Base-by-base conservation (phyloP, 2,797 vertebrate species). In the Melanotaenia maccullochi region DNA sequence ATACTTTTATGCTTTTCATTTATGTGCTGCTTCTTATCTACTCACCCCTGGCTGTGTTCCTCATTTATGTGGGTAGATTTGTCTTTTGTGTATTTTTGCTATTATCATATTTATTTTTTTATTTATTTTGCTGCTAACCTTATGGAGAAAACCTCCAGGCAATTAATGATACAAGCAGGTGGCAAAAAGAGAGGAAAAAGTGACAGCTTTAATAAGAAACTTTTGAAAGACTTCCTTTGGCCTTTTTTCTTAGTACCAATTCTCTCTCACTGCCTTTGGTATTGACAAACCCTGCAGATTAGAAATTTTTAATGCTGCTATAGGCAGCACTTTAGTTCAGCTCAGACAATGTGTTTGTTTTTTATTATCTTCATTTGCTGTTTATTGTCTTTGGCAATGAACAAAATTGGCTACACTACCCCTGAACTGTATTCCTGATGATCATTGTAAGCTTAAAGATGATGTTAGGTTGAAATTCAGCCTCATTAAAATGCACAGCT, bases 1-100 rank as follows among this genome's bases (percentile, higher is more conserved):
- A 88, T 89, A 90, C 85, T 81, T 89, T 92, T 87, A 87, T 65
- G 81, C 87, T 87, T 92, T 91, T 87, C 84, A 90, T 94, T 92
- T 90, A 87, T 93, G 81, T 89, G 78, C 83, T 73, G 47, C 82
- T 75, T 89, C 83, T 93, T 93, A 93, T 93, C 93, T 89, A 30
- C 66, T 84, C 70, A 93, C 91, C 88, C 68, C 87, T 85, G 89
- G 91, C 89, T 83, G 80, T 90, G 85, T 91, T 92, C 90, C 81
- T 86, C 83, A 90, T 92, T 92, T 86, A 82, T 86, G 73, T 73
- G 40, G 60, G 60, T 47, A 87, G 87, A 91, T 92, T 91, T 87
- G 63, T 73, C 76, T 89, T 88, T 90, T 89, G 75, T 87, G 71
- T 83, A 75, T 84, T 81, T 82, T 79, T 52, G 47, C 67, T 71